Base-by-base conservation (phyloP, 2,797 vertebrate species). In the Balearica regulorum region DNA sequence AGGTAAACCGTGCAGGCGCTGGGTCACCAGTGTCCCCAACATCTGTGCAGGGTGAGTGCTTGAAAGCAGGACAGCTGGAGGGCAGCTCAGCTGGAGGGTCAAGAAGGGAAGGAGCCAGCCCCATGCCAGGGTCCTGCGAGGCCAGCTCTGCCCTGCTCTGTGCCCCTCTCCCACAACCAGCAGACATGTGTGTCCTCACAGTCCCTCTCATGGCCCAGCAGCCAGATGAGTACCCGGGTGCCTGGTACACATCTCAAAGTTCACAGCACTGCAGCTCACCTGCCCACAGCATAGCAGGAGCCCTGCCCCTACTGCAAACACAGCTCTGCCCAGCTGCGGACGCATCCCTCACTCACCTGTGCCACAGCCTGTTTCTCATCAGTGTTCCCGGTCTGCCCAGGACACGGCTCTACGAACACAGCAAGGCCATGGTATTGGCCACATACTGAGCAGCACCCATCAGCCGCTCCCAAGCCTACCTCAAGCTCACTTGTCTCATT, bases 331-430 rank as follows among this genome's bases (percentile, higher is more conserved):
- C 21, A 1, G 19, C 53, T n/a, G 37, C 64, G n/a, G 37, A 17
- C 0, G 0, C 5, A 29, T 16, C 66, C 33, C 44, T 60, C 8
- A 0, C 0, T 53, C 10, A 2, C 46, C 35, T 6, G 21, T 44
- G 60, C 48, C 24, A 4, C 55, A 29, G 55, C 37, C 21, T 4
- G 0, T 1, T 1, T 87, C 71, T 66, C 3, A 0, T 5, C 4
- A 0, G 29, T 4, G 16, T 11, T 51, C 58, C 71, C 3, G 0
- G 5, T 21, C 51, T 16, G 11, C 24, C 33, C 0, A 7, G 46
- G 22, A 8, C 15, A 10, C 11, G 0, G 66, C 39, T 83, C 41
- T 25, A 29, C 33, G 11, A 8, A 22, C 39, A 10, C 44, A 55
- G 43, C 9, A 0, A 70, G 60, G 16, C 22, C 4, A 1, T 24